Conservation (phyloP, 2,113 vertebrate genomes). For the Ardeotis arabs region DNA sequence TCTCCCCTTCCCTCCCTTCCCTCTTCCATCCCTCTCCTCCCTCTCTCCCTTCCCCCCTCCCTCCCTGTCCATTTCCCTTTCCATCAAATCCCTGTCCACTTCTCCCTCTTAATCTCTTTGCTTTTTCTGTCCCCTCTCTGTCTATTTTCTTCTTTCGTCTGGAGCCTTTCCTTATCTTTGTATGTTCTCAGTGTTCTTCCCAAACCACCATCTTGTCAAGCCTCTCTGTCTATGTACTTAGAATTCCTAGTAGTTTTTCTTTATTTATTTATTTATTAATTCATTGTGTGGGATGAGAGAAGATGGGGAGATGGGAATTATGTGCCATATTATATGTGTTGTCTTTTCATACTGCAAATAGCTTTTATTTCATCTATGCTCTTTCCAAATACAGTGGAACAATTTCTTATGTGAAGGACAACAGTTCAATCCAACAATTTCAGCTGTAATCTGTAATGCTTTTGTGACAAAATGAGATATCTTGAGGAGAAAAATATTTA, state of each 20-base stretch:
- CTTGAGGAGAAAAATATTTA: not conserved
- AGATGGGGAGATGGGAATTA: not conserved
- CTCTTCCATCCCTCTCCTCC: not conserved
- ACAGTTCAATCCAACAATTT: not conserved
- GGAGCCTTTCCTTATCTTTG: not conserved
- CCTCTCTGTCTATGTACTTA: not conserved
- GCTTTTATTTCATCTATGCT: not conserved
- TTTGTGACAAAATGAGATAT: not conserved
- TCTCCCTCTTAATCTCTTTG: not conserved
- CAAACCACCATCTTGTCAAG: not conserved
- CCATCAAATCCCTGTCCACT: not conserved
- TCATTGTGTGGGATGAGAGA: not conserved
- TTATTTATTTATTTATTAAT: not conserved
- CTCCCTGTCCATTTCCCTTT: not conserved
- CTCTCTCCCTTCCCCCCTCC: fast-evolving
- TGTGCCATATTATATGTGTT: not conserved
- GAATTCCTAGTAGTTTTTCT: not conserved
- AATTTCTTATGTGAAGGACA: not conserved
- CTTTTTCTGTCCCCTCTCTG: not conserved
- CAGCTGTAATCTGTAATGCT: not conserved
- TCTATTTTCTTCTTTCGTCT: not conserved
- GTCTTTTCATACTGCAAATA: not conserved
- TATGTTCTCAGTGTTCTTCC: not conserved
- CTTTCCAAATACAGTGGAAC: not conserved
- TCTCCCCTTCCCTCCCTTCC: not conserved